Evolutionary conservation across 2,888 invertebrate genomes (phyloP), one percentile per base, ranked within the genome.

Genomic region (Belgica antarctica): DNA sequence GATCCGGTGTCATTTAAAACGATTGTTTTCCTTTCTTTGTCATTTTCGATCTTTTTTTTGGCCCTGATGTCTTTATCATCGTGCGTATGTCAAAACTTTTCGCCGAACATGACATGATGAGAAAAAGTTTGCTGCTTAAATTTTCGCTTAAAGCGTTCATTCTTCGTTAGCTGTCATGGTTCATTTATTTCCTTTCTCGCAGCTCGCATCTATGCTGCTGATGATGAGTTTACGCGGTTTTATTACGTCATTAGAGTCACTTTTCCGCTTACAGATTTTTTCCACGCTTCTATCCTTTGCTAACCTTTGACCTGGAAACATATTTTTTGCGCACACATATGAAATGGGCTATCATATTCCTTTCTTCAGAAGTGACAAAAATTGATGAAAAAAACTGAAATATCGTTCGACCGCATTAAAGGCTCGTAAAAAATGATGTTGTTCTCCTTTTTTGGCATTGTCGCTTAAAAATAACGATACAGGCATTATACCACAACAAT

Each of bases 251-350:
- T 59, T 59, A 59, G 27, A 59, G 59, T 59, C 59, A 59, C 59
- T 59, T 59, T 27, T 59, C 24, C 22, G 52, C 59, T 27, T 12
- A 12, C 3, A 7, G 46, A 3, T 15, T 46, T 17, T 15, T 46
- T 12, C 15, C 27, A 5, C 4, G 27, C 22, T 59, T 24, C 25
- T 15, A 19, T 27, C 59, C 10, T n/a, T 5, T 41, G 41, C 17
- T 59, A 59, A 59, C 27, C 59, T 59, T 27, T 27, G 59, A 59
- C 27, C 59, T 27, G 59, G n/a, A 27, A 59, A 59, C 27, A 12
- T 15, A 59, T 59, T 59, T 8, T 59, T n/a, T n/a, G n/a, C n/a
- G n/a, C n/a, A n/a, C n/a, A n/a, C n/a, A n/a, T n/a, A n/a, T n/a
- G n/a, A n/a, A n/a, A n/a, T n/a, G n/a, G n/a, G n/a, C n/a, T n/a